Base-by-base conservation (phyloP, 2,797 vertebrate species). In the Halcyon leucocephala region DNA sequence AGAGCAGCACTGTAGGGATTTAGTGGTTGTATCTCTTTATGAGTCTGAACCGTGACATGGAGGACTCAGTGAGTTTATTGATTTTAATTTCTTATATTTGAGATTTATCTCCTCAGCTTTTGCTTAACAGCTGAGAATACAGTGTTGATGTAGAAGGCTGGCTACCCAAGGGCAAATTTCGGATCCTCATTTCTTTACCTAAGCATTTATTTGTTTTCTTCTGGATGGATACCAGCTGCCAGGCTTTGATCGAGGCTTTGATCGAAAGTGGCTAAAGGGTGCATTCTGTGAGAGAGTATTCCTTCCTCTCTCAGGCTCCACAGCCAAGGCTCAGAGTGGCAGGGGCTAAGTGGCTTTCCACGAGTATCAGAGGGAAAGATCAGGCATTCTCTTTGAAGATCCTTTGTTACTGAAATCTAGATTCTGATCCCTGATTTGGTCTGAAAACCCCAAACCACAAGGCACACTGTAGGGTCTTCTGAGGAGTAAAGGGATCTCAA, bases 11-110 rank as follows among this genome's bases (percentile, higher is more conserved):
- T 55, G 65, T 44, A 51, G 94, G 95, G 95, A 95, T 81, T 96
- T 93, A 93, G 82, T 79, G 65, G 54, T 66, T 85, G 29, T 82
- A 82, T 83, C 93, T 91, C 69, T 94, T 95, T 95, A 95, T 96
- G 90, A 95, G 24, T 91, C 82, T 92, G 73, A 94, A 95, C 83
- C 65, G 81, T 96, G 90, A 92, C 92, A 93, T 48, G 67, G 67
- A 82, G 8, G 22, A 80, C 61, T 94, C 19, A 0, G 74, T 33
- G 81, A 89, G 71, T 92, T 94, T 97, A 96, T 97, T 95, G 96
- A 97, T 95, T 97, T 96, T 96, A 95, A 95, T 97, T 96, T 96
- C 95, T 94, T 92, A 72, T 89, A 95, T 91, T 94, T 87, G 35
- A 44, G 88, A 89, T 96, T 95, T 95, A 95, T 96, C 69, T 91